These are phyloP conservation scores for Heliconius himera DNA, from an alignment of 1,140 invertebrate species.

Conservation along the genomic window DNA sequence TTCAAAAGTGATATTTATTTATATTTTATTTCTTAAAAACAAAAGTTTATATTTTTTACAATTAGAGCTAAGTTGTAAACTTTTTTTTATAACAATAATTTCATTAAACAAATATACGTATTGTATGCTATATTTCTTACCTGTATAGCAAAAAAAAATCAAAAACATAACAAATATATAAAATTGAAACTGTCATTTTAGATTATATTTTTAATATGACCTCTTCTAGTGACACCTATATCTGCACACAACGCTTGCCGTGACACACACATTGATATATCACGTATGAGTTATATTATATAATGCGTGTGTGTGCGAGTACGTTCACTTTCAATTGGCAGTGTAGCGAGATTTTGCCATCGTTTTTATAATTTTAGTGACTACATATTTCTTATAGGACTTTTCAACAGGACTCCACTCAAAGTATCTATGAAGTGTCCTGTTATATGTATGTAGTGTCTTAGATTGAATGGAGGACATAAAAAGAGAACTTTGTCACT, in stretches of 20 bases:
- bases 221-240: conserved; percentile 2
- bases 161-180: not conserved
- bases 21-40: too few relatives aligned
- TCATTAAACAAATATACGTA: too few relatives aligned
- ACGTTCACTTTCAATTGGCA: conserved; percentile 64
- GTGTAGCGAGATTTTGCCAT: conserved; percentile 41
- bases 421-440: not conserved
- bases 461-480: too few relatives aligned
- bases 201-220: not conserved
- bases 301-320: conserved; percentile 38
- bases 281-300: conserved; percentile 28
- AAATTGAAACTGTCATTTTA: not conserved
- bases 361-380: conserved; percentile 24
- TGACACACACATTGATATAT: conserved; percentile 41
- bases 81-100: too few relatives aligned
- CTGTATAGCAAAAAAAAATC: too few relatives aligned
- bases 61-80: too few relatives aligned
- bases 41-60: too few relatives aligned
- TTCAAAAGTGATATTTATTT: too few relatives aligned
- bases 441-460: not conserved
- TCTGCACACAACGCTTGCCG: conserved; percentile 23
- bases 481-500: too few relatives aligned
- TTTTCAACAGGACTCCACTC: not conserved
- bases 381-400: not conserved
- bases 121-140: too few relatives aligned